Conservation (phyloP, 1,140 invertebrate species). For the Tetramorium parvispinum region DNA sequence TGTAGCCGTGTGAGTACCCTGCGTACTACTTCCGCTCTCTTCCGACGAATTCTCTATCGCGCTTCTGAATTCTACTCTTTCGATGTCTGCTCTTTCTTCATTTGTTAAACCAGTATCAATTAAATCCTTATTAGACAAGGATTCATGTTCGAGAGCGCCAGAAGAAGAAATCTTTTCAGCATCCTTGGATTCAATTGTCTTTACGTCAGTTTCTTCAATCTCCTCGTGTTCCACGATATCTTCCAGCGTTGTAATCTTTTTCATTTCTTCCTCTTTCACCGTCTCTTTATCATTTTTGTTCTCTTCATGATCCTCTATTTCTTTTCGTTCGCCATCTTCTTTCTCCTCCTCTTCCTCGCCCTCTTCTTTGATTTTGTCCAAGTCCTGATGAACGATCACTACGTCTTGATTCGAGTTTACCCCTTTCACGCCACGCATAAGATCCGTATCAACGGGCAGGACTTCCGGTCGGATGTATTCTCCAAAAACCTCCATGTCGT, state of each 20-base stretch:
- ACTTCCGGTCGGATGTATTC: conserved; percentile 54
- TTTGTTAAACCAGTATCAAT: neutral
- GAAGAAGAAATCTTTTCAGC: neutral
- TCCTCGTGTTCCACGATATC: conserved; percentile 8
- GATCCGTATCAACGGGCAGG: conserved; percentile 61
- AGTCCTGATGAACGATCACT: conserved; percentile 71
- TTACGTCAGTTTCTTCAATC: neutral
- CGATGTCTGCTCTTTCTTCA: neutral
- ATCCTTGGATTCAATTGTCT: neutral
- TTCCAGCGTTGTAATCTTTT: neutral
- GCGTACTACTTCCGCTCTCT: conserved; percentile 72
- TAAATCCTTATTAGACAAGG: neutral
- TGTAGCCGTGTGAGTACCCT: conserved; percentile 65
- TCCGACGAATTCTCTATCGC: conserved; percentile 50
- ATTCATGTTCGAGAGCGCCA: neutral
- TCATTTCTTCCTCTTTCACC: neutral
- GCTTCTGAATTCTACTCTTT: neutral
- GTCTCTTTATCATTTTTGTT: conserved; percentile 40
- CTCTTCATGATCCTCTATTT: conserved; percentile 65
- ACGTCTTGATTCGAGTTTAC: conserved; percentile 63
- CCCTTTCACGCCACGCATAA: conserved; percentile 67
- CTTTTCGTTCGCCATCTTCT: neutral
- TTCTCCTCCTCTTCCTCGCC: conserved; percentile 61
- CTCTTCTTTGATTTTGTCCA: conserved; percentile 79
- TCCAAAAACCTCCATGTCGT: conserved; percentile 49